These are phyloP conservation scores for Esperia sulphurella DNA, from an alignment of 2,888 invertebrate species.

Conservation along the genomic window DNA sequence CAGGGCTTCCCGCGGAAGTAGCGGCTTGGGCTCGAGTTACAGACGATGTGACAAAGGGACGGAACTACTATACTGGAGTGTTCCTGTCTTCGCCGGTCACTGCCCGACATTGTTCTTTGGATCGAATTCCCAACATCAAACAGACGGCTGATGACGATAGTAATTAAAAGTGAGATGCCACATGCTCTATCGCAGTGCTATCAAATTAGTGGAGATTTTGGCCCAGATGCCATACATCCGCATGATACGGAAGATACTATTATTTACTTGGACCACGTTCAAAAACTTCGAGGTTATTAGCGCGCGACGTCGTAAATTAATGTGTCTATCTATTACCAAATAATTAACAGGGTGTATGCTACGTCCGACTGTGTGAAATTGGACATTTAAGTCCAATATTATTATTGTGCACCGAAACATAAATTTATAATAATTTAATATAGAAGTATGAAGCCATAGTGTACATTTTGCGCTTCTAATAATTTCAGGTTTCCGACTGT, in stretches of 20 bases:
- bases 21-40: constrained; percentile 64
- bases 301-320: constrained; percentile 46
- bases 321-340: constrained; percentile 35
- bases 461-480: background rate
- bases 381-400: too few species aligned
- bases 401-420: too few species aligned
- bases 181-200: constrained; percentile 13
- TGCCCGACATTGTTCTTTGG: constrained; percentile 34
- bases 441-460: too few species aligned
- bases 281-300: constrained; percentile 59
- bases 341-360: constrained; percentile 22
- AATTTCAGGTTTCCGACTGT: too few species aligned
- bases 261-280: constrained; percentile 65
- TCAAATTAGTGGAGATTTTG: constrained; percentile 37
- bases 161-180: constrained; percentile 13
- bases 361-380: too few species aligned
- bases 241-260: constrained; percentile 54
- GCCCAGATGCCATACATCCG: constrained; percentile 52
- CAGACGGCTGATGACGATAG: constrained; percentile 7
- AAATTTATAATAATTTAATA: too few species aligned
- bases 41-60: constrained; percentile 55
- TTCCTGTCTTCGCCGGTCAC: constrained; percentile 44
- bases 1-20: constrained; percentile 75
- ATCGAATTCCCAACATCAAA: constrained; percentile 10
- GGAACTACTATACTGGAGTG: constrained; percentile 60